Conservation (phyloP, 2,797 vertebrate species). For the Rhodeus uyekii region DNA sequence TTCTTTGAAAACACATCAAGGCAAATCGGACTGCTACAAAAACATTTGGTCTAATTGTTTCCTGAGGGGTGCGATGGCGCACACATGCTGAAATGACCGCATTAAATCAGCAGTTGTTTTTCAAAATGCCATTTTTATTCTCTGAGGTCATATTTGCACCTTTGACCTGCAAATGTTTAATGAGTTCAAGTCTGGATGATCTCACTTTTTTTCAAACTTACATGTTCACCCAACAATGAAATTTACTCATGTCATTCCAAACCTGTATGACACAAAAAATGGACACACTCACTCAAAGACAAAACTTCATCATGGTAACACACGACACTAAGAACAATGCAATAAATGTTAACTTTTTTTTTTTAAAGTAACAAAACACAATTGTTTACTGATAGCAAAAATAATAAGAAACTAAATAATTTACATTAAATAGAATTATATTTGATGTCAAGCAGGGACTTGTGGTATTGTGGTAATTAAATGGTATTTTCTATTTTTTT, state of each 20-base stretch:
- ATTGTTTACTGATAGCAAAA: not conserved
- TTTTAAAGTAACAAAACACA: not conserved
- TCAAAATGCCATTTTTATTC: conserved; percentile 35
- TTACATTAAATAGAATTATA: not conserved
- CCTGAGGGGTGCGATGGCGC: conserved; percentile 54
- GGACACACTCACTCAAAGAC: not conserved
- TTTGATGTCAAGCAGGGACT: not conserved
- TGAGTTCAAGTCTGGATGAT: conserved; percentile 9
- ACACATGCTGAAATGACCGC: conserved; percentile 48
- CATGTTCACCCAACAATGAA: not conserved
- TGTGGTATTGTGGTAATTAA: too few relatives aligned
- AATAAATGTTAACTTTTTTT: not conserved
- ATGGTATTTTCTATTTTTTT: too few relatives aligned
- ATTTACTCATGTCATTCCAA: not conserved
- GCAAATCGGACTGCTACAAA: conserved; percentile 60
- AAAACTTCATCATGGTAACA: not conserved
- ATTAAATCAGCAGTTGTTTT: conserved; percentile 16
- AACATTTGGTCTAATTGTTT: conserved; percentile 69
- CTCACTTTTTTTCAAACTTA: not conserved
- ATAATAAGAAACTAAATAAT: not conserved
- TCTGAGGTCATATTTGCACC: conserved; percentile 36
- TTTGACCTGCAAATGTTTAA: conserved; percentile 41
- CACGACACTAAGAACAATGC: not conserved
- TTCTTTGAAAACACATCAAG: conserved; percentile 74
- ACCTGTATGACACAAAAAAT: not conserved